Conservation (phyloP, 2,113 vertebrate species). For the human region GRCh38 chr5:149841501-149842000, state of each 20-base stretch:
- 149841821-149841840: accelerated
- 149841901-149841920: background rate
- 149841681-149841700: background rate
- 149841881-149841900: background rate
- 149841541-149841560: background rate
- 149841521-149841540: background rate
- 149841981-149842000: background rate
- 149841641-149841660: too few relatives aligned
- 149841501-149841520: background rate
- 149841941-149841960: background rate
- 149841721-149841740: background rate
- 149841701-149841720: too few relatives aligned
- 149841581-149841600: background rate
- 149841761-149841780: background rate
- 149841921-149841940: background rate
- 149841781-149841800: background rate
- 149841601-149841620: background rate
- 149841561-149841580: background rate
- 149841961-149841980: accelerated
- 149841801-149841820: background rate
- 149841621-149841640: background rate
- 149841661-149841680: too few relatives aligned
- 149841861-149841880: background rate
- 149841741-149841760: background rate
- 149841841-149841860: background rate